Evolutionary conservation across 2,797 vertebrate genomes (phyloP), one percentile per base, ranked within the genome.

Genomic region (Ficedula albicollis): DNA sequence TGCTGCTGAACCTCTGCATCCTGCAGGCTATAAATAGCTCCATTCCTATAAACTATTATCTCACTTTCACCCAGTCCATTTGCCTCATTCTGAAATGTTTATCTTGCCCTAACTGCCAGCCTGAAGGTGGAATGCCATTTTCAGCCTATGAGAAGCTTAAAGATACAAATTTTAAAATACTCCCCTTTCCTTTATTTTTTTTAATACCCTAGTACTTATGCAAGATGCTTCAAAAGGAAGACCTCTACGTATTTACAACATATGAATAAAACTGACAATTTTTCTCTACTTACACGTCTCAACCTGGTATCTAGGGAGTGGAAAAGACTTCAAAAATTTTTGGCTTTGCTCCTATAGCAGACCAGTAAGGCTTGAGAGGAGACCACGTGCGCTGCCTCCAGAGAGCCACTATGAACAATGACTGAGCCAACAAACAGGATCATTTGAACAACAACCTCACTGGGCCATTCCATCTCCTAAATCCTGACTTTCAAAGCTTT

Each of bases 1-100:
- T 49, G 48, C 25, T 5, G 14, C 48, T 0, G 1, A 75, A 16
- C 68, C 13, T 29, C 84, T 36, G 51, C 7, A 52, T 52, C 87
- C 92, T 87, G 29, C 84, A 38, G 79, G 22, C 85, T 91, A 91
- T 77, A 79, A 68, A 95, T 90, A 96, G 94, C 70, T 84, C 63
- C 55, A 15, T 26, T 56, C 59, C 94, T 80, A n/a, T 30, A 62
- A 90, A 90, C 83, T 13, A 34, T 84, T 91, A 79, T 94, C 91
- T 90, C 85, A 38, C 77, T 84, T 75, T 14, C 69, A 70, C 67
- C 83, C 85, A 79, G 67, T 32, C 27, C 5, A 18, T 72, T 63
- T 36, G 83, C 77, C 89, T 64, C 77, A 58, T 90, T 77, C 89
- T 34, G 5, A 68, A 88, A 44, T 73, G 95, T 84, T 95, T 88